Evolutionary conservation across 2,113 vertebrate genomes (phyloP).

Genomic region (Pheucticus melanocephalus): DNA sequence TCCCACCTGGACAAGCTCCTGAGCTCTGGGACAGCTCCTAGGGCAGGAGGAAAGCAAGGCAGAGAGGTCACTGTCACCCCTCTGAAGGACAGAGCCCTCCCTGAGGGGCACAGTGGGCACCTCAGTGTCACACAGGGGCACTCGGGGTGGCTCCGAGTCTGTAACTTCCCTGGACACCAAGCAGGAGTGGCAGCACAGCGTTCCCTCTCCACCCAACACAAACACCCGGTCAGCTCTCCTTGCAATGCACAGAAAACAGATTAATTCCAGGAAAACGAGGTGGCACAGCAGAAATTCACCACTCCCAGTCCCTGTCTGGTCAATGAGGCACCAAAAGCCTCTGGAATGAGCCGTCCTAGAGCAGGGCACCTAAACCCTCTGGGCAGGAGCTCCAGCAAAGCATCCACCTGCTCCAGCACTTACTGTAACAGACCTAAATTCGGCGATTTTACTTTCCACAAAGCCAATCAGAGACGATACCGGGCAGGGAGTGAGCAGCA

Average conservation of each 20-base stretch:
- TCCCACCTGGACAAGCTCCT: accelerated
- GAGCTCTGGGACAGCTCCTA: background rate
- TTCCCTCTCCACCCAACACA: accelerated
- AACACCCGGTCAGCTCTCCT: accelerated
- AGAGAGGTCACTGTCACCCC: accelerated
- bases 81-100: accelerated
- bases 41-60: background rate
- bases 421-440: accelerated
- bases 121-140: background rate
- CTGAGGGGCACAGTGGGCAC: accelerated
- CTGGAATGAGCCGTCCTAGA: accelerated
- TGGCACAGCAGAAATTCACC: background rate
- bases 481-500: background rate
- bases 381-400: background rate
- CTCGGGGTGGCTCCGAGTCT: accelerated
- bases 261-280: background rate
- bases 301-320: background rate
- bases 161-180: accelerated
- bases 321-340: accelerated
- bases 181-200: accelerated
- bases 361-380: background rate
- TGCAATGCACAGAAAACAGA: background rate
- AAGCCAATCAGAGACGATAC: background rate
- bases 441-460: background rate
- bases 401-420: background rate